Base-by-base conservation (phyloP, 1,140 invertebrate genomes). In the Platyscapa corneri region DNA sequence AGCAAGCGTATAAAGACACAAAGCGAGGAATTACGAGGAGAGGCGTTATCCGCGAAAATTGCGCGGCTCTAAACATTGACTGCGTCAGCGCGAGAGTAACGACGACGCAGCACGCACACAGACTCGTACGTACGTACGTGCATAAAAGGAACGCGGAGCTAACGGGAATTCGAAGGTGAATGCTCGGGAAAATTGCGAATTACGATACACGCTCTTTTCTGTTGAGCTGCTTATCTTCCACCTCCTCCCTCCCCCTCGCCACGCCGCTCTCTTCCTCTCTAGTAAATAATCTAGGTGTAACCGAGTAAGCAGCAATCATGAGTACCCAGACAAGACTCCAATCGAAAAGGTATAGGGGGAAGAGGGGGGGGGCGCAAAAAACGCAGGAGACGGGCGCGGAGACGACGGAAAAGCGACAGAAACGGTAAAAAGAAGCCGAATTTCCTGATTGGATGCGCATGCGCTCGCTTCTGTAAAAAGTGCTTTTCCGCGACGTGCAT, bases 151-250 rank as follows among this genome's bases (percentile, higher is more conserved):
- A 89, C 88, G 88, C 87, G 86, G 86, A 8, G 64, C 75, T 91
- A 91, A 91, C 90, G 90, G 90, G 88, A 91, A 91, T 90, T 89
- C 88, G 90, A 91, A 91, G 90, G 90, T 91, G 90, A 91, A 91
- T 90, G 90, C 90, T 90, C 90, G 87, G 87, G 88, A 87, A 89
- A 89, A 90, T 90, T 89, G 89, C 89, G 89, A 90, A 91, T 89
- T 86, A 89, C 87, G 87, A 88, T 89, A 88, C 84, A 67, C 84
- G 86, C 87, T 78, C 75, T 56, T 64, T 42, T 56, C 32, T 12
- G 16, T 86, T 88, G 83, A 82, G 83, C 87, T 46, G 42, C 74
- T 75, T 49, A 46, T 75, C 27, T 46, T n/a, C 27, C 42, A 7
- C 64, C 14, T 27, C 34, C 65, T 67, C 3, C 16, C 65, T 67